Conservation (phyloP, 2,113 vertebrate genomes). For the Heterochromis multidens region DNA sequence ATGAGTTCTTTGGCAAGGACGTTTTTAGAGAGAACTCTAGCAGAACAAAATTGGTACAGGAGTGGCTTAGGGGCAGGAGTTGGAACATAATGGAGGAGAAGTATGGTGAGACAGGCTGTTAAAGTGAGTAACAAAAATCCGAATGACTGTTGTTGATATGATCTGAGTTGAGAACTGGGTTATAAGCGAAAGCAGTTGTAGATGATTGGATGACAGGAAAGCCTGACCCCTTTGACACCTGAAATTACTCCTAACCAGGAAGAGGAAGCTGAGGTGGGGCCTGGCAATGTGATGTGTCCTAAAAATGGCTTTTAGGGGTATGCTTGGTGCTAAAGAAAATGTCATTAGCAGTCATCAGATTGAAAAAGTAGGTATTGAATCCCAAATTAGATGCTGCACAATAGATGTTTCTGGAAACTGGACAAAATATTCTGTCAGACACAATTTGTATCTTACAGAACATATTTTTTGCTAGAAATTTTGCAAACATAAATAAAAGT, state of each 20-base stretch:
- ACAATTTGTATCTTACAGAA: not conserved
- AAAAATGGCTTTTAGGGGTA: rapidly evolving
- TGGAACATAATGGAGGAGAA: not conserved
- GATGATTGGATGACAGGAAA: not conserved
- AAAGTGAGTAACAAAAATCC: not conserved
- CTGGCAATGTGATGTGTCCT: not conserved
- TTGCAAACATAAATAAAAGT: not conserved
- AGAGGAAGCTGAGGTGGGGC: not conserved
- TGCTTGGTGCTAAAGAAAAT: not conserved
- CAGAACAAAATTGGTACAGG: not conserved
- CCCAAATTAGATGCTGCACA: not conserved
- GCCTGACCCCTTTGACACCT: not conserved
- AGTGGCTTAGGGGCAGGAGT: not conserved
- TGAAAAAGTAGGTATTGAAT: not conserved
- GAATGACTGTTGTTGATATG: not conserved
- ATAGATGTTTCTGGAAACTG: not conserved
- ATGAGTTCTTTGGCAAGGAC: not conserved
- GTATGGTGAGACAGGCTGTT: not conserved
- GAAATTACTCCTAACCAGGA: not conserved
- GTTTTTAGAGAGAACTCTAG: not conserved
- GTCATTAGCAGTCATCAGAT: not conserved
- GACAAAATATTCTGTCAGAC: not conserved
- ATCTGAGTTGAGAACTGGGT: not conserved
- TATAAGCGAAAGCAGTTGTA: not conserved
- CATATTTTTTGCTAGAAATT: not conserved